These are phyloP conservation scores for Ennomos fuscantarius DNA, from an alignment of 2,888 invertebrate genomes.

Conservation along the genomic window DNA sequence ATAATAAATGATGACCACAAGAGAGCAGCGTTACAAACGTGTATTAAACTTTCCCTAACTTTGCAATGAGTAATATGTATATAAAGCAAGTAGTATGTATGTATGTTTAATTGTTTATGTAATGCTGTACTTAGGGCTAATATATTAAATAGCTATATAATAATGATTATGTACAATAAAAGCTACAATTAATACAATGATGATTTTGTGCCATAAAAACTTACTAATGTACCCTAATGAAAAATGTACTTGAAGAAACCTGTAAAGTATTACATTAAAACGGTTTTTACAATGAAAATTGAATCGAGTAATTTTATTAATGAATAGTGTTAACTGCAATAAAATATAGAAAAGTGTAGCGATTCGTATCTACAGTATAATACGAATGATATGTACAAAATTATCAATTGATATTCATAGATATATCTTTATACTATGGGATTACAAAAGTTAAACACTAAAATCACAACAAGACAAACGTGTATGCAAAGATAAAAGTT, in stretches of 20 bases:
- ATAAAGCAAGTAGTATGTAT: conserved; percentile 1
- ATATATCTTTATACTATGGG: conserved; percentile 25
- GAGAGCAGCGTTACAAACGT: too few relatives aligned
- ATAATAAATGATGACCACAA: too few relatives aligned
- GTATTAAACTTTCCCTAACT: conserved; percentile 12
- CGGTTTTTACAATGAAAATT: conserved; percentile 2
- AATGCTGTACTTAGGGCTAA: conserved; percentile 50
- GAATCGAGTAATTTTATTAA: not conserved
- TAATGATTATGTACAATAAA: conserved; percentile 60
- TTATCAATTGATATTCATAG: conserved; percentile 32
- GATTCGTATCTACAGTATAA: conserved; percentile 22
- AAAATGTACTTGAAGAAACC: conserved; percentile 2
- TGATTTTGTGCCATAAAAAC: conserved; percentile 30
- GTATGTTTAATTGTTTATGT: conserved; percentile 26
- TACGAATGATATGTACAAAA: conserved; percentile 40
- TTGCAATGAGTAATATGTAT: too few relatives aligned
- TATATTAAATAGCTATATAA: conserved; percentile 53
- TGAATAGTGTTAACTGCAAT: conserved; percentile 7
- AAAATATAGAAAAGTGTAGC: conserved; percentile 10
- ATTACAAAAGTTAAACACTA: conserved; percentile 33
- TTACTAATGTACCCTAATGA: conserved; percentile 10
- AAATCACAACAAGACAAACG: conserved; percentile 38
- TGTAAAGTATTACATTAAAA: not conserved
- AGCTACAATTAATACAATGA: conserved; percentile 57
- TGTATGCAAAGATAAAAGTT: conserved; percentile 33